phyloP scores from a whole-genome alignment of 2,113 vertebrate species.

The Dryoscopus gambensis region DNA sequence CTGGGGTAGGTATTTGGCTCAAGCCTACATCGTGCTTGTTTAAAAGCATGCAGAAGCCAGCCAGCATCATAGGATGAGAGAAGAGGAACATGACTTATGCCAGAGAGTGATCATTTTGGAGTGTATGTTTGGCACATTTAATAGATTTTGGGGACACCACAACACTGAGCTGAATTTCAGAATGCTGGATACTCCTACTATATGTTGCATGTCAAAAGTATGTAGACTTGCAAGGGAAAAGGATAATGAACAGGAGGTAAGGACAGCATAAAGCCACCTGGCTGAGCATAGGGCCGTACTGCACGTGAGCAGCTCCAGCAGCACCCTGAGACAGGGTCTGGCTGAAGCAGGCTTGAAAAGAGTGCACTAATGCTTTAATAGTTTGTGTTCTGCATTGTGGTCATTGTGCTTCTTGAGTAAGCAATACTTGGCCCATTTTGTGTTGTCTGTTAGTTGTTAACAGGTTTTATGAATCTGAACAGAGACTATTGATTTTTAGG shows the following conservation, averaged over 20 bases:
- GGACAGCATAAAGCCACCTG: background rate
- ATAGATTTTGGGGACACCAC: background rate
- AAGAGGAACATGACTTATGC: background rate
- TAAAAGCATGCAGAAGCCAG: background rate
- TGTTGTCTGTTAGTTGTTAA: background rate
- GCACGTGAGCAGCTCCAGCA: background rate
- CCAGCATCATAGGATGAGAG: background rate
- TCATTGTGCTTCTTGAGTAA: fast-evolving
- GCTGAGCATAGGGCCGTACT: fast-evolving
- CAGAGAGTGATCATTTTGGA: background rate
- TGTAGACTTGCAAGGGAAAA: background rate
- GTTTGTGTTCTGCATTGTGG: background rate
- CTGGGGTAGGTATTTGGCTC: background rate
- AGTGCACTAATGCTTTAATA: background rate
- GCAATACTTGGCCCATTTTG: background rate
- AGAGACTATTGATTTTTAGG: background rate
- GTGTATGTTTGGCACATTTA: background rate
- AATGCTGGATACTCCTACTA: background rate
- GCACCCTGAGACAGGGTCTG: background rate
- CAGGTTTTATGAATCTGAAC: background rate
- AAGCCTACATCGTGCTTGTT: background rate
- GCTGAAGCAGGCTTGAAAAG: background rate
- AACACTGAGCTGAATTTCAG: background rate
- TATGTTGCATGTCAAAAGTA: background rate
- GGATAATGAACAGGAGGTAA: background rate